phyloP scores from a whole-genome alignment of 1,140 invertebrate genomes.

The Listronotus bonariensis region DNA sequence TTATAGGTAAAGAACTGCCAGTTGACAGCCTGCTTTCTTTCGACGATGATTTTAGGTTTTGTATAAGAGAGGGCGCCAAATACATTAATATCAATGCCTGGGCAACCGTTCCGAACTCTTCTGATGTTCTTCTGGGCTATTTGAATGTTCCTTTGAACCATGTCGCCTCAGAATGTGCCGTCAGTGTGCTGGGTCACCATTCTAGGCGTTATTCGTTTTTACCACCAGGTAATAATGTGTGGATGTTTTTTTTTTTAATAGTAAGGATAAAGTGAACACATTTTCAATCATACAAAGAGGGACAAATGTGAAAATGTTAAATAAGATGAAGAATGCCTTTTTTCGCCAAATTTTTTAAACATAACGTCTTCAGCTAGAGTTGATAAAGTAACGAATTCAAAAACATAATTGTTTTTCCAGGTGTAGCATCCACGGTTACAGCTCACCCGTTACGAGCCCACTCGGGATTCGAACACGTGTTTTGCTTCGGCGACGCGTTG shows the following conservation, averaged over 20 bases:
- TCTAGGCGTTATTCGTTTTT: slow-evolving; percentile 74
- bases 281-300: too few species aligned
- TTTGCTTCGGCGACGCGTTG: slow-evolving; percentile 89
- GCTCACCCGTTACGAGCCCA: slow-evolving; percentile 68
- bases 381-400: too few species aligned
- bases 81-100: slow-evolving; percentile 86
- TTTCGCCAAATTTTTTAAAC: too few species aligned
- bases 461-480: slow-evolving; percentile 85
- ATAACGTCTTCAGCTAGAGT: too few species aligned
- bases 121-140: slow-evolving; percentile 74
- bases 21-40: slow-evolving; percentile 66
- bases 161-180: slow-evolving; percentile 74
- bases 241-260: too few species aligned
- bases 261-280: too few species aligned
- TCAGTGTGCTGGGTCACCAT: slow-evolving; percentile 77
- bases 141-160: slow-evolving; percentile 78
- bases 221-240: slow-evolving; percentile 56
- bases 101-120: slow-evolving; percentile 56
- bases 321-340: too few species aligned
- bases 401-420: slow-evolving; percentile 10
- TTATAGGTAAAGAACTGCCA: slow-evolving; percentile 56
- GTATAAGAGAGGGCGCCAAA: slow-evolving; percentile 68
- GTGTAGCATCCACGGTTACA: slow-evolving; percentile 19
- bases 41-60: slow-evolving; percentile 76
- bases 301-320: too few species aligned